Evolutionary conservation across 2,113 vertebrate genomes (phyloP).

Genomic region (Panurus biarmicus): DNA sequence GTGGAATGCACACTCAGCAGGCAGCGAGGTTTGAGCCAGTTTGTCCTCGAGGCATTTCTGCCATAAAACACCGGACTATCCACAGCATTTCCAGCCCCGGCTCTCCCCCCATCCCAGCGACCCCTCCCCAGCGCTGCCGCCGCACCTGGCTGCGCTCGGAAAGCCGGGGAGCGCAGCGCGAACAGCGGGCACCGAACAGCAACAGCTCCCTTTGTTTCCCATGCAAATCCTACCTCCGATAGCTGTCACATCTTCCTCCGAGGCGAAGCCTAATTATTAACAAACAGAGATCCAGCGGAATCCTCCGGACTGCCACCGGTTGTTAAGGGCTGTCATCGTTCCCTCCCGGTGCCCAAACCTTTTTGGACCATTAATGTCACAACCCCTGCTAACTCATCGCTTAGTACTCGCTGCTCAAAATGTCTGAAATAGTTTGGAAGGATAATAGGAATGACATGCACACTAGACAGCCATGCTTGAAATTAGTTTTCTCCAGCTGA

Average conservation of each 20-base stretch:
- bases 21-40: background rate
- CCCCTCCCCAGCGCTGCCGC: background rate
- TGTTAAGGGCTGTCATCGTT: constrained; percentile 63
- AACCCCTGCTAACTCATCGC: constrained; percentile 77
- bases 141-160: constrained; percentile 41
- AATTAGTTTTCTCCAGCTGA: constrained; percentile 66
- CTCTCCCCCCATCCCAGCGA: background rate
- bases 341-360: constrained; percentile 59
- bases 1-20: constrained; percentile 58
- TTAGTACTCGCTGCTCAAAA: constrained; percentile 72
- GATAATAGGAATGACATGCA: constrained; percentile 77
- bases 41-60: constrained; percentile 49
- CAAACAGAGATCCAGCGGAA: constrained; percentile 65
- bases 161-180: background rate
- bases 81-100: background rate
- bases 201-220: constrained; percentile 72
- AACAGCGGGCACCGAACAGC: constrained; percentile 43
- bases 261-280: constrained; percentile 60
- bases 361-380: constrained; percentile 67
- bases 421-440: constrained; percentile 81
- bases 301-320: constrained; percentile 65
- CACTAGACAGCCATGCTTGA: constrained; percentile 76
- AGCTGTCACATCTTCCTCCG: constrained; percentile 76
- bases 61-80: background rate
- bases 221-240: constrained; percentile 76